A percentile compares a stretch with the other conserved stretches of the same genome.
Conservation (phyloP, 2,113 vertebrate genomes). For the Phyllopteryx taeniolatus region DNA sequence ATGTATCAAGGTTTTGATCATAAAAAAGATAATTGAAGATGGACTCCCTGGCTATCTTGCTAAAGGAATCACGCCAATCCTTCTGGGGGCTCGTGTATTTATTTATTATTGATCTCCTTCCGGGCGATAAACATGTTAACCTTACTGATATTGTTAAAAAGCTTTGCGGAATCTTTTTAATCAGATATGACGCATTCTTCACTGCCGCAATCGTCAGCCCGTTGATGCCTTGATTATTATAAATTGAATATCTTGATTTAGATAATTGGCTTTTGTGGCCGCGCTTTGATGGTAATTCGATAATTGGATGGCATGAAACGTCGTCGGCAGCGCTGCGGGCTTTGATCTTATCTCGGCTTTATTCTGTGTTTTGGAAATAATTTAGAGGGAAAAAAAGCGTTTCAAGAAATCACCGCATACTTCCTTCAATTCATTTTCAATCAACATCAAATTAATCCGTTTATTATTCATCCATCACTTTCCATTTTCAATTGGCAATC, state of each 20-base stretch:
- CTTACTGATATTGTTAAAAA: conserved; percentile 84
- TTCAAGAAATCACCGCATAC: not conserved
- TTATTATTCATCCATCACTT: too few species aligned
- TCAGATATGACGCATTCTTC: conserved; percentile 67
- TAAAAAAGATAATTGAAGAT: conserved; percentile 86
- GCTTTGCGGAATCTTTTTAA: conserved; percentile 60
- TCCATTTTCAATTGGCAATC: not conserved
- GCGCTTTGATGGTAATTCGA: conserved; percentile 38
- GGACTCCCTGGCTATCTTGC: conserved; percentile 80
- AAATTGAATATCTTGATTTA: conserved; percentile 46
- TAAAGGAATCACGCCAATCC: conserved; percentile 86
- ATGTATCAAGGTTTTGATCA: conserved; percentile 65
- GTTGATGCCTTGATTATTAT: conserved; percentile 43
- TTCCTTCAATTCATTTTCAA: not conserved
- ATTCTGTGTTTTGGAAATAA: not conserved
- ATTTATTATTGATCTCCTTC: conserved; percentile 91
- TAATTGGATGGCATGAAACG: conserved; percentile 11
- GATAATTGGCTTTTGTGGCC: conserved; percentile 48
- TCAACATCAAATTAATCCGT: too few species aligned
- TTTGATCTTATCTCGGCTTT: conserved; percentile 28
- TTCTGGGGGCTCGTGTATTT: conserved; percentile 83
- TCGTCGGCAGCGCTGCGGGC: conserved; percentile 5
- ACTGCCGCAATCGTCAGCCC: not conserved
- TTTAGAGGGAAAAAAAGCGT: not conserved
- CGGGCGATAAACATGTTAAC: conserved; percentile 81